These are phyloP conservation scores for Spisula subtruncata DNA, from an alignment of 2,888 invertebrate species.

Conservation along the genomic window DNA sequence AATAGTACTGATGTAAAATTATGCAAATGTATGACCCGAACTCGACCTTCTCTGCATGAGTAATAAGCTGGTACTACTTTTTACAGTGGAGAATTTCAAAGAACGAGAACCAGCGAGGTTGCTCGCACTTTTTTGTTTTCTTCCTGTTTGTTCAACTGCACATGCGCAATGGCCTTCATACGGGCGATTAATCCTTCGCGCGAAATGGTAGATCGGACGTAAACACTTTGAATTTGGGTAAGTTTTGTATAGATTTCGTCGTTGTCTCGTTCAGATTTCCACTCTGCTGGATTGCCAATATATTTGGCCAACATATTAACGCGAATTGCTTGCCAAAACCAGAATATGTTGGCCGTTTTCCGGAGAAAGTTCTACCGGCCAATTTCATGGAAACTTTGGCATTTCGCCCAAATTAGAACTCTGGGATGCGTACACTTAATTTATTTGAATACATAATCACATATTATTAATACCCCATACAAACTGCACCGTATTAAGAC, in stretches of 20 bases:
- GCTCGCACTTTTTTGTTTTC: slow-evolving; percentile 64
- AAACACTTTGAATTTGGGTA: slow-evolving; percentile 73
- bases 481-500: background rate
- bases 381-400: slow-evolving; percentile 62
- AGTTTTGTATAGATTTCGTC: background rate
- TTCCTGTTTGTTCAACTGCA: slow-evolving; percentile 70
- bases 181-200: slow-evolving; percentile 83
- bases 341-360: background rate
- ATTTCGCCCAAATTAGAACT: slow-evolving; percentile 65
- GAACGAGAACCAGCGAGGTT: slow-evolving; percentile 21
- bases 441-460: slow-evolving; percentile 64
- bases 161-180: slow-evolving; percentile 80
- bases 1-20: slow-evolving; percentile 31
- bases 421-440: slow-evolving; percentile 62
- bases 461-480: slow-evolving; percentile 21
- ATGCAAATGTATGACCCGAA: slow-evolving; percentile 23
- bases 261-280: slow-evolving; percentile 14
- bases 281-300: background rate
- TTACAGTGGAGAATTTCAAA: background rate
- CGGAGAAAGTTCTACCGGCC: slow-evolving; percentile 47
- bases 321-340: background rate
- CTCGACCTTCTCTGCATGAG: slow-evolving; percentile 27
- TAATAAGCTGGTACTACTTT: slow-evolving; percentile 13
- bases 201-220: slow-evolving; percentile 84
- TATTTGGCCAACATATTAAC: background rate